These are phyloP conservation scores for Axinella damicornis DNA, from an alignment of 37 sponge, comb jelly and placozoan genomes.

Conservation along the genomic window DNA sequence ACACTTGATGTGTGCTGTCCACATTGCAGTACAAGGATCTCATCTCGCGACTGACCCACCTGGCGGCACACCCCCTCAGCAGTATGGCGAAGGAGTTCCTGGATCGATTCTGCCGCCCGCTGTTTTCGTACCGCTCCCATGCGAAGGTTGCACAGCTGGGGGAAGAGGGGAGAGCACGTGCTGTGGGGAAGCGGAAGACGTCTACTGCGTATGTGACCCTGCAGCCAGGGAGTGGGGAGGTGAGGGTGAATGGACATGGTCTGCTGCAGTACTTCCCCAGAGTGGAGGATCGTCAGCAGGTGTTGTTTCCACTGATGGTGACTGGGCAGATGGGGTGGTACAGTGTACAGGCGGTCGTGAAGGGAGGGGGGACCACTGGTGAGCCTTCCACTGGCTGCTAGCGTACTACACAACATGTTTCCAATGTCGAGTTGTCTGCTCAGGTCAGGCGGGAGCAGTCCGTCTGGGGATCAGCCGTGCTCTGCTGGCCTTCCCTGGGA, in stretches of 20 bases:
- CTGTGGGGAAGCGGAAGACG: constrained; percentile 69
- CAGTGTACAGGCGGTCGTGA: constrained; percentile 52
- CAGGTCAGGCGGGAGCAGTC: constrained; percentile 90
- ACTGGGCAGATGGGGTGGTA: constrained; percentile 39
- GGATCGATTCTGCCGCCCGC: constrained; percentile 29
- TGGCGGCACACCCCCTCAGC: constrained; percentile 10
- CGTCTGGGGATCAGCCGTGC: constrained; percentile 79
- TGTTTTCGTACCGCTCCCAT: background rate
- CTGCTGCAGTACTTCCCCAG: constrained; percentile 66
- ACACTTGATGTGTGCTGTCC: background rate
- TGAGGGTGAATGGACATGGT: constrained; percentile 49
- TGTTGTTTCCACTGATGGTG: constrained; percentile 71
- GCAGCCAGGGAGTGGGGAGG: constrained; percentile 49
- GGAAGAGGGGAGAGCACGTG: background rate
- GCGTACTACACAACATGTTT: too few relatives aligned
- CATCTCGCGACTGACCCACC: constrained; percentile 19
- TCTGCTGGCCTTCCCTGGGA: constrained; percentile 58
- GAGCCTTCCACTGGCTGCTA: background rate
- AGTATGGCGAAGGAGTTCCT: constrained; percentile 28
- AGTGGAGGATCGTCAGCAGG: constrained; percentile 75
- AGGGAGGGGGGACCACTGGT: constrained; percentile 82
- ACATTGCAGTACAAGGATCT: constrained; percentile 48
- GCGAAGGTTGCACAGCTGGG: background rate
- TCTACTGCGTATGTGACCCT: constrained; percentile 60
- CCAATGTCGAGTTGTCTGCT: too few relatives aligned